Percentiles rank a stretch among this genome's conserved stretches.
phyloP scores from a whole-genome alignment of 2,113 vertebrate genomes.

The Bothrops jararaca region DNA sequence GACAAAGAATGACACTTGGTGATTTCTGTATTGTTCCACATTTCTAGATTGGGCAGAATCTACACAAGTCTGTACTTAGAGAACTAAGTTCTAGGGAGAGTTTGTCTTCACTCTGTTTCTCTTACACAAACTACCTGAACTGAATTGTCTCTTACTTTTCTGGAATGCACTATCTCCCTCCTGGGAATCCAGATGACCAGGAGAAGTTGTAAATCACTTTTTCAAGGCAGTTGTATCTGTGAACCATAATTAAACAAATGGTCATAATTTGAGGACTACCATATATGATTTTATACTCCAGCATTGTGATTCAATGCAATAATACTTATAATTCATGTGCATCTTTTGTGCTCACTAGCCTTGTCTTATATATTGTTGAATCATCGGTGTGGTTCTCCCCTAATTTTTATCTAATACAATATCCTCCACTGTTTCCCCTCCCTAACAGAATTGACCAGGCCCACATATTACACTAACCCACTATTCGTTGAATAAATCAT shows the following conservation, averaged over 20 bases:
- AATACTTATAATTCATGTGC: background rate
- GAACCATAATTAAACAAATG: too few relatives aligned
- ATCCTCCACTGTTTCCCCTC: background rate
- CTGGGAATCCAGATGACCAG: too few relatives aligned
- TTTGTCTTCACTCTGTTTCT: too few relatives aligned
- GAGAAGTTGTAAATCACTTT: too few relatives aligned
- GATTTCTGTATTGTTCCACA: background rate
- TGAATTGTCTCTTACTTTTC: too few relatives aligned
- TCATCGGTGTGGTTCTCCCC: background rate
- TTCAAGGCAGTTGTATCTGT: too few relatives aligned
- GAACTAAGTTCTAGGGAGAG: too few relatives aligned
- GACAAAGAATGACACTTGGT: background rate
- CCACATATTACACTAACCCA: background rate
- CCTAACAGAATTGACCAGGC: background rate
- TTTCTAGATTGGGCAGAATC: too few relatives aligned
- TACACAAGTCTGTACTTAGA: too few relatives aligned
- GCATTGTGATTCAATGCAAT: background rate
- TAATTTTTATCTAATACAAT: background rate
- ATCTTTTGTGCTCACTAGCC: background rate
- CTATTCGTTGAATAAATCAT: background rate
- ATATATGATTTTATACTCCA: background rate
- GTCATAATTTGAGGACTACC: too few relatives aligned
- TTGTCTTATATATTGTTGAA: background rate
- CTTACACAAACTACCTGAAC: too few relatives aligned
- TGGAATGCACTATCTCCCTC: too few relatives aligned